Evolutionary conservation across 37 sponge, comb jelly and placozoan genomes (phyloP).

Genomic region (Eunapius fragilis): DNA sequence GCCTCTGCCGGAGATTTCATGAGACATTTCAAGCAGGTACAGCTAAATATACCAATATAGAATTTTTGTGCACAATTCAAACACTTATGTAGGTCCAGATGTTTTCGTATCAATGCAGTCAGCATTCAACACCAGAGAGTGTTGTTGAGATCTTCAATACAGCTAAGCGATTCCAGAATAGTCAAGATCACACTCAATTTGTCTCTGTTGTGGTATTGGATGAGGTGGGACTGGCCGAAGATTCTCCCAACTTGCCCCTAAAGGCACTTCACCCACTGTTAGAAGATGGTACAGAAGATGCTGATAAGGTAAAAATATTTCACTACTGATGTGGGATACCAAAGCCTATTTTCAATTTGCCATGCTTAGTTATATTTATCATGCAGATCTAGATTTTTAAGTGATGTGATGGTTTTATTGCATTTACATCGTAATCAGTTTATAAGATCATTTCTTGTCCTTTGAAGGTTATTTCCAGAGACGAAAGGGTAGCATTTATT

Average conservation of each 20-base stretch:
- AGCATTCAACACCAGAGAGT: conserved; percentile 65
- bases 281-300: conserved; percentile 78
- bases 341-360: too few relatives aligned
- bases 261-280: conserved; percentile 84
- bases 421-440: too few relatives aligned
- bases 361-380: too few relatives aligned
- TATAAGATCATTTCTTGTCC: background rate
- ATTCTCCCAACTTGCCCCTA: conserved; percentile 81
- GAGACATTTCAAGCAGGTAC: conserved; percentile 56
- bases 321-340: too few relatives aligned
- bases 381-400: too few relatives aligned
- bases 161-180: conserved; percentile 29
- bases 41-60: background rate
- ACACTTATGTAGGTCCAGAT: conserved; percentile 39
- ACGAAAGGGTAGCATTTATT: conserved; percentile 82
- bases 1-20: conserved; percentile 15
- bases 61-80: background rate
- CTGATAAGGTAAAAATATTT: conserved; percentile 33
- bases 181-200: conserved; percentile 17
- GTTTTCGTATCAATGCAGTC: conserved; percentile 76
- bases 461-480: conserved; percentile 25
- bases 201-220: conserved; percentile 80
- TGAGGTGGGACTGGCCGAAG: conserved; percentile 89
- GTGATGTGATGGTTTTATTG: too few relatives aligned
- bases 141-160: conserved; percentile 48